Base-by-base conservation (phyloP, 1,140 invertebrate species). In the Cataglyphis hispanica region DNA sequence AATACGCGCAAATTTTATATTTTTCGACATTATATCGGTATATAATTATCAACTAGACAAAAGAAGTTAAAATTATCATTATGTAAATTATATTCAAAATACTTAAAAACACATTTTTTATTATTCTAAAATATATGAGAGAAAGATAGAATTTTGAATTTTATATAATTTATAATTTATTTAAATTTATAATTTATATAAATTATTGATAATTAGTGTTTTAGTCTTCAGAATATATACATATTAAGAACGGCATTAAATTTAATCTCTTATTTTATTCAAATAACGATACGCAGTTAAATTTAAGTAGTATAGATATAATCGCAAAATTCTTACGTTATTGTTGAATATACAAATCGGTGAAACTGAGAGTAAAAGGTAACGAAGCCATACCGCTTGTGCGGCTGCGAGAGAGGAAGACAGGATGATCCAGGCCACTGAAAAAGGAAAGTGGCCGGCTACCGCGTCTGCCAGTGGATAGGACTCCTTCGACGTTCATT, bases 391-490 rank as follows among this genome's bases (percentile, higher is more conserved):
- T 58, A 25, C 40, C 60, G 50, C 80, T 86, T 77, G 61, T 31
- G 10, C 11, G 43, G 75, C 69, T 75, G 58, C 11, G 88, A 76
- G 80, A 90, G 86, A 90, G 84, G 89, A 86, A 90, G 86, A 83
- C 86, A 91, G 89, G 93, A 93, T 93, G 92, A 94, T 93, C 92
- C 93, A 93, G 93, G 93, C 91, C 93, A 94, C 84, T 93, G 92
- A 89, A 93, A 93, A 94, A 93, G 92, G 93, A 95, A 94, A 95
- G 93, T 95, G 91, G 92, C 85, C 91, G 91, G 61, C 91, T 89
- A 91, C 87, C 74, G 85, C 87, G 85, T 89, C 85, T 83, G 86
- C 86, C 89, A 89, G 92, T 86, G 91, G 91, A 87, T 91, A 93
- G 90, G 66, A 78, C 81, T 90, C 85, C 40, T 46, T 22, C 69